phyloP scores from a whole-genome alignment of 2,888 invertebrate species.

The Tachystola acroxantha region DNA sequence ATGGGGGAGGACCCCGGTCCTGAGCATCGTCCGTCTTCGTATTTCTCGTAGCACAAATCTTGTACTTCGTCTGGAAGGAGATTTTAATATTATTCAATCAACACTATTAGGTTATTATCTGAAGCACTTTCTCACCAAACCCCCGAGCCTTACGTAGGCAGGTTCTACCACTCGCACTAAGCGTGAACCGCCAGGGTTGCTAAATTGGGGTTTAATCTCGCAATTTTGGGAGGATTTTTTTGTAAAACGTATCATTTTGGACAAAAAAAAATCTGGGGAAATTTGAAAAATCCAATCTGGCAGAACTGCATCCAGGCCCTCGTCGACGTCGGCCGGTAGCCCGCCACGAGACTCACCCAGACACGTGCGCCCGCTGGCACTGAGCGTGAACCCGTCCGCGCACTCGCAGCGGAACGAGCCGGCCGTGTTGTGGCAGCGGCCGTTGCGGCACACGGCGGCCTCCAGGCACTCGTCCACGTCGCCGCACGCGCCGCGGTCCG shows the following conservation, averaged over 20 bases:
- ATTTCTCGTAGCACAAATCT: slow-evolving; percentile 89
- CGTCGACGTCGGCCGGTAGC: too few relatives aligned
- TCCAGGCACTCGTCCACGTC: slow-evolving; percentile 81
- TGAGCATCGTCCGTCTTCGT: slow-evolving; percentile 86
- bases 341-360: too few relatives aligned
- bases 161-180: too few relatives aligned
- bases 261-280: too few relatives aligned
- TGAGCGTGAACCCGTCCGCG: slow-evolving; percentile 86
- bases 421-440: slow-evolving; percentile 87
- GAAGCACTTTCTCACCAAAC: not conserved
- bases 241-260: too few relatives aligned
- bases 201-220: too few relatives aligned
- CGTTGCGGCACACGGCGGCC: slow-evolving; percentile 87
- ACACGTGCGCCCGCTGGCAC: slow-evolving; percentile 88
- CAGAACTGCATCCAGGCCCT: too few relatives aligned
- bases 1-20: slow-evolving; percentile 86
- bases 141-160: not conserved
- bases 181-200: too few relatives aligned
- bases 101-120: not conserved
- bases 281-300: too few relatives aligned
- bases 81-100: too few relatives aligned
- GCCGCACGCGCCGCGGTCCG: slow-evolving; percentile 54
- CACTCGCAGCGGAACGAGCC: slow-evolving; percentile 90
- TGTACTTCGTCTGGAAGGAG: slow-evolving; percentile 83
- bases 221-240: too few relatives aligned